Evolutionary conservation across 2,888 invertebrate species (phyloP).

Genomic region (Campopleginae sp.): DNA sequence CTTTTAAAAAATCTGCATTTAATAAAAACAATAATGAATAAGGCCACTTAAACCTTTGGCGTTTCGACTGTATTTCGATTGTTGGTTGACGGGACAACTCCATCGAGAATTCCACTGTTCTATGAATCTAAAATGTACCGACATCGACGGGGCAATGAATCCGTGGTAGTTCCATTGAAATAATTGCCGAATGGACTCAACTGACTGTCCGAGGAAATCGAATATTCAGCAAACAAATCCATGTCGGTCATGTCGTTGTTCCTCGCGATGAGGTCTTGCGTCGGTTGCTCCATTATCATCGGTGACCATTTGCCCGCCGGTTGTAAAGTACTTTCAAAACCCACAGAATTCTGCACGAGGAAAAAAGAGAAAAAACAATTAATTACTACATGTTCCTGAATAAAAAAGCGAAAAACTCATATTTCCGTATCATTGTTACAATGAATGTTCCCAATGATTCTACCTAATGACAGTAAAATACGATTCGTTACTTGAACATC

Average conservation of each 20-base stretch:
- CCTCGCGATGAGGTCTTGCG: constrained; percentile 28
- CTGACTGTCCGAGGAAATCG: constrained; percentile 14
- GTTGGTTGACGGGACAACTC: not conserved
- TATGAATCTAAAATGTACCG: constrained; percentile 23
- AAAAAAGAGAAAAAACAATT: constrained; percentile 8
- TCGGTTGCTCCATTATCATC: constrained; percentile 38
- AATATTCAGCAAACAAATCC: constrained; percentile 52
- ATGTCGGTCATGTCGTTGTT: constrained; percentile 25
- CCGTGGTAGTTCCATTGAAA: constrained; percentile 34
- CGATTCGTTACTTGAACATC: not conserved
- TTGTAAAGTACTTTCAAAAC: constrained; percentile 30
- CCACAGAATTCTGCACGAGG: constrained; percentile 49
- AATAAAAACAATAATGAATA: constrained; percentile 41
- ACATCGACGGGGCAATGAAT: constrained; percentile 6
- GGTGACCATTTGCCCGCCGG: constrained; percentile 46
- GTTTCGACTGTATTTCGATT: not conserved
- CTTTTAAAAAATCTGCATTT: constrained; percentile 13
- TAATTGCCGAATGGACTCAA: constrained; percentile 35
- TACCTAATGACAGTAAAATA: not conserved
- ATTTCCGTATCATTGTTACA: not conserved
- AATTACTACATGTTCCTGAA: constrained; percentile 1
- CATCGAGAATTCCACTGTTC: not conserved
- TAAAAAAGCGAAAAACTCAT: not conserved
- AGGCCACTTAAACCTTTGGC: constrained; percentile 45
- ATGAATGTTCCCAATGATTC: not conserved